Percentiles rank a stretch among this genome's conserved stretches.
These are phyloP conservation scores for Eledone cirrhosa DNA, from an alignment of 2,888 invertebrate species.

Conservation along the genomic window DNA sequence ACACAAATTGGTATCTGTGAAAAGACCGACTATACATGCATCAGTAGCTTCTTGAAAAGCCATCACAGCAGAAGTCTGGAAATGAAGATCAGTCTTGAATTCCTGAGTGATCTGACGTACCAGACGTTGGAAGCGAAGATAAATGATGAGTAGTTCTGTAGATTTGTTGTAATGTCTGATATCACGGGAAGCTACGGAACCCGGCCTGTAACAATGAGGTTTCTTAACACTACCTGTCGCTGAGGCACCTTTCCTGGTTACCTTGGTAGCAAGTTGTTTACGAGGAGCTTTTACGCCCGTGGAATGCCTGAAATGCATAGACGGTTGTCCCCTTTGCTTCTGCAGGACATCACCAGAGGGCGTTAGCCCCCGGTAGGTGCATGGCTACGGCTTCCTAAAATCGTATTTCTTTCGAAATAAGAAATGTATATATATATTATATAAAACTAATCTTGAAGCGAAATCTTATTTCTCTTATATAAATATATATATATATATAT, in stretches of 20 bases:
- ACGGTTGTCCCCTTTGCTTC: too few relatives aligned
- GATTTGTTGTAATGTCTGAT: constrained; percentile 60
- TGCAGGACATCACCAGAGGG: too few relatives aligned
- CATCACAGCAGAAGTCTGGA: constrained; percentile 93
- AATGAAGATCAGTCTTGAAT: constrained; percentile 72
- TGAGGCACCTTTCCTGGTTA: constrained; percentile 58
- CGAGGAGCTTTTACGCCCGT: constrained; percentile 58
- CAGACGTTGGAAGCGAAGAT: constrained; percentile 61
- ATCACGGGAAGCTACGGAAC: constrained; percentile 61
- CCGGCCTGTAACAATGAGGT: constrained; percentile 60
- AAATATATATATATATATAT: too few relatives aligned
- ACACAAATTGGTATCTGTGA: constrained; percentile 96
- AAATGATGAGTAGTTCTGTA: constrained; percentile 60
- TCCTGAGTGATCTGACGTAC: constrained; percentile 62
- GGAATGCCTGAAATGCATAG: constrained; percentile 57
- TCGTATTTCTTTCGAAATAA: too few relatives aligned
- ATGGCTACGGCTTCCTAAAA: too few relatives aligned
- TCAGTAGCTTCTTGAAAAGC: constrained; percentile 79
- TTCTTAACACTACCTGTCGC: constrained; percentile 61
- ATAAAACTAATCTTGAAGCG: too few relatives aligned
- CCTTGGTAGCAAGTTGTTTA: constrained; percentile 58
- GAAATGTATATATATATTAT: too few relatives aligned
- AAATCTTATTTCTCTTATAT: too few relatives aligned
- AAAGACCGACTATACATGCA: constrained; percentile 90
- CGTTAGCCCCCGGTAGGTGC: too few relatives aligned